phyloP scores from a whole-genome alignment of 2,888 invertebrate genomes.

The Athalia cordata region DNA sequence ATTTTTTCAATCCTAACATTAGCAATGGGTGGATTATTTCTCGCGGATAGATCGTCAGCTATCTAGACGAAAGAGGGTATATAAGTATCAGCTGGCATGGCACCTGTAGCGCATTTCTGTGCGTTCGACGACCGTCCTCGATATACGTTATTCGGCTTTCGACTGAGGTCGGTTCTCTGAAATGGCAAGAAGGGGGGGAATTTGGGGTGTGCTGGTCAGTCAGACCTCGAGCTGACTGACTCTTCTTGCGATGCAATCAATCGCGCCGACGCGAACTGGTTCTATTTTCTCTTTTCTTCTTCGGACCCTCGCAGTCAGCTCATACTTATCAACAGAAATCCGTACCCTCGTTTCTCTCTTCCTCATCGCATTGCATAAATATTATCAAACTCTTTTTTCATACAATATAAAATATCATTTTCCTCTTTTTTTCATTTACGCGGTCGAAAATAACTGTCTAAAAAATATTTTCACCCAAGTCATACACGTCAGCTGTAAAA shows the following conservation, averaged over 20 bases:
- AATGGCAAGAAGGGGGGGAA: constrained; percentile 1
- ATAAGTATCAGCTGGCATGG: constrained; percentile 53
- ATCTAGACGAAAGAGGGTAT: constrained; percentile 42
- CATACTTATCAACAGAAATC: constrained; percentile 33
- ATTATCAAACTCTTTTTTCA: no score
- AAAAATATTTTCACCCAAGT: neutral
- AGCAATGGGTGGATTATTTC: neutral
- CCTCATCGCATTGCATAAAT: neutral
- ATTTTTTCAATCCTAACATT: no score
- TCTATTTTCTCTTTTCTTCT: constrained; percentile 43
- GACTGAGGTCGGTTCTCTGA: constrained; percentile 8
- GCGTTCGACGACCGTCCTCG: constrained; percentile 52
- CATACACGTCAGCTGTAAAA: neutral
- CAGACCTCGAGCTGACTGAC: no score
- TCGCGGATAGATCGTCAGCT: constrained; percentile 14
- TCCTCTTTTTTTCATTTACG: no score
- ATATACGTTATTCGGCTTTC: neutral
- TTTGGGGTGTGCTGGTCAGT: constrained; percentile 10
- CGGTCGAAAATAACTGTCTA: no score
- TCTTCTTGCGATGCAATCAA: constrained; percentile 68
- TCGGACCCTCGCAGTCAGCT: constrained; percentile 13
- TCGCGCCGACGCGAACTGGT: constrained; percentile 62
- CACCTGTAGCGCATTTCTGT: constrained; percentile 66
- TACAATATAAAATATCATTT: no score
- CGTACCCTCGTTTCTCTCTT: neutral